Evolutionary conservation across 2,113 vertebrate genomes (phyloP).

Genomic region (Dasypus novemcinctus): DNA sequence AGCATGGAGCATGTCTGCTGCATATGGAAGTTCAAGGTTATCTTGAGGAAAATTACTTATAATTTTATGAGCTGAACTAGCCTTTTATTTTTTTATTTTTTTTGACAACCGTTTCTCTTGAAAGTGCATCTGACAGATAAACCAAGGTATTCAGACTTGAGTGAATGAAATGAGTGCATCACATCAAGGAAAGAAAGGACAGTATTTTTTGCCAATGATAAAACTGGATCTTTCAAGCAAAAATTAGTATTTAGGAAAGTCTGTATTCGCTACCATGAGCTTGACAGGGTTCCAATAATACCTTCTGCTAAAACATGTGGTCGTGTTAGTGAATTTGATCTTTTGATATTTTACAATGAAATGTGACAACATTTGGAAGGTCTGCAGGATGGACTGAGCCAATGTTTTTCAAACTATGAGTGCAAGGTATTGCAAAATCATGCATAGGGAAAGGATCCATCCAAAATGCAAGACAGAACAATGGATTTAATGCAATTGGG

Average conservation of each 20-base stretch:
- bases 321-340: no score
- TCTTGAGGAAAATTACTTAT: background rate
- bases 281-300: background rate
- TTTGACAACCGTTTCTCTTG: background rate
- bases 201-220: background rate
- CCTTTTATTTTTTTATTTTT: background rate
- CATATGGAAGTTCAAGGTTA: no score
- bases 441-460: fast-evolving
- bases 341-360: background rate
- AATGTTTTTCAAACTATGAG: background rate
- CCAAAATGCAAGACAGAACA: background rate
- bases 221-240: background rate
- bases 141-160: background rate
- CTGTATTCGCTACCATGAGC: background rate
- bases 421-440: background rate
- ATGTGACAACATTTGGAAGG: background rate
- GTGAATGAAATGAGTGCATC: background rate
- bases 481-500: background rate
- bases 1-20: background rate
- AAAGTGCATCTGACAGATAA: background rate
- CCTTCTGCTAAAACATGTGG: no score
- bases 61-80: background rate
- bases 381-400: background rate
- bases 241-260: background rate
- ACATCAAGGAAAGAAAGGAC: background rate